phyloP scores from a whole-genome alignment of 2,113 vertebrate species.

The Falcunculus frontatus region DNA sequence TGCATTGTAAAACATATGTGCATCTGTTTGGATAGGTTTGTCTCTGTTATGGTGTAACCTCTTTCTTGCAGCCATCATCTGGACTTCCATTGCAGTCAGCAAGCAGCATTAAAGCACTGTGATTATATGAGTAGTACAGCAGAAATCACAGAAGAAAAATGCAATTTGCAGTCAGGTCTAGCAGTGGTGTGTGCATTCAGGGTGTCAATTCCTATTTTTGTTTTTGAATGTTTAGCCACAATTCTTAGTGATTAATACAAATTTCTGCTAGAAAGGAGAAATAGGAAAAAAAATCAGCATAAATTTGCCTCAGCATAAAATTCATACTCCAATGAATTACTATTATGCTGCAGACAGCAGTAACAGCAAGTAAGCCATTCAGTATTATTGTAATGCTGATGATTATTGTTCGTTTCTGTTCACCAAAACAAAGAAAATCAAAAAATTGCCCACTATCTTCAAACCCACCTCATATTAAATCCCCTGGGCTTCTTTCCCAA shows the following conservation, averaged over 20 bases:
- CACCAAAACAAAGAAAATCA: constrained; percentile 27
- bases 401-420: not conserved
- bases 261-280: not conserved
- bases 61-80: not conserved
- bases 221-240: not conserved
- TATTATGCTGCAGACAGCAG: not conserved
- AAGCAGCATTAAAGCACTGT: not conserved
- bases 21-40: not conserved
- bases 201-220: not conserved
- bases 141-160: not conserved
- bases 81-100: not conserved
- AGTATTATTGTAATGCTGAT: constrained; percentile 20
- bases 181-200: not conserved
- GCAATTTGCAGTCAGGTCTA: not conserved
- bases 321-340: not conserved
- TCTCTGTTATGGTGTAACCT: not conserved
- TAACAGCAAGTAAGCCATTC: not conserved
- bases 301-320: not conserved
- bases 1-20: not conserved
- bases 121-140: not conserved
- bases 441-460: not conserved
- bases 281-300: not conserved
- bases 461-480: not conserved
- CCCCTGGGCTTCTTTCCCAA: not conserved
- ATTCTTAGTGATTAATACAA: not conserved